Conservation (phyloP, 2,797 vertebrate genomes). For the Ispidina lecontei region DNA sequence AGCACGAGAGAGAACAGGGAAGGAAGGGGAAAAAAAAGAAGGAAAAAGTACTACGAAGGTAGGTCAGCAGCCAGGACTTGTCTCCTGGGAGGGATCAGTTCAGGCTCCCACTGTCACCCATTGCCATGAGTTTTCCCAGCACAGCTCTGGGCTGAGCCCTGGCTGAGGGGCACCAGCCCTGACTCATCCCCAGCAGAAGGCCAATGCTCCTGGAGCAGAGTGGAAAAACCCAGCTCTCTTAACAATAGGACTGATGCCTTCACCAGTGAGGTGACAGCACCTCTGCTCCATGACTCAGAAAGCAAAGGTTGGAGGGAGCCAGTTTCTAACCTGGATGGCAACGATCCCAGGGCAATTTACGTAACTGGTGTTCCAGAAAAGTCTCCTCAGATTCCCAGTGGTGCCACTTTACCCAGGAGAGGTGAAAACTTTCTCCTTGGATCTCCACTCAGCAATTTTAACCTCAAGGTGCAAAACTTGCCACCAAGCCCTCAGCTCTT, state of each 20-base stretch:
- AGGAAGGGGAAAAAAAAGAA: too few species aligned
- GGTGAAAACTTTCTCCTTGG: conserved; percentile 30
- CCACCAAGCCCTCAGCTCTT: neutral
- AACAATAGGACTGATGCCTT: neutral
- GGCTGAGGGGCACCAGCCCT: neutral
- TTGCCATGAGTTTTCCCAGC: neutral
- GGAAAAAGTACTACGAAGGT: neutral
- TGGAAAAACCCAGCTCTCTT: conserved; percentile 16
- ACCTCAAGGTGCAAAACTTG: neutral
- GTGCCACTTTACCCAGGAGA: conserved; percentile 53
- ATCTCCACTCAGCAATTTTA: neutral
- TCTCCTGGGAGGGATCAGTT: neutral
- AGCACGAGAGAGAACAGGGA: neutral
- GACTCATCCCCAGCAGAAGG: neutral
- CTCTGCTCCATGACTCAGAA: conserved; percentile 73
- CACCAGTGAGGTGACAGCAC: neutral
- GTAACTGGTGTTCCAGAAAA: conserved; percentile 72
- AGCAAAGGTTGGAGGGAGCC: conserved; percentile 68
- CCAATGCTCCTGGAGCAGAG: neutral
- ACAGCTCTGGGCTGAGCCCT: neutral
- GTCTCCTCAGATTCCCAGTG: conserved; percentile 63
- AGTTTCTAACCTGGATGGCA: conserved; percentile 69
- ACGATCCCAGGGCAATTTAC: conserved; percentile 76
- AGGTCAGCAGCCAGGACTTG: neutral
- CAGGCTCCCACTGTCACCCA: neutral